Conservation (phyloP, 2,797 vertebrate species). For the Cuculus canorus region DNA sequence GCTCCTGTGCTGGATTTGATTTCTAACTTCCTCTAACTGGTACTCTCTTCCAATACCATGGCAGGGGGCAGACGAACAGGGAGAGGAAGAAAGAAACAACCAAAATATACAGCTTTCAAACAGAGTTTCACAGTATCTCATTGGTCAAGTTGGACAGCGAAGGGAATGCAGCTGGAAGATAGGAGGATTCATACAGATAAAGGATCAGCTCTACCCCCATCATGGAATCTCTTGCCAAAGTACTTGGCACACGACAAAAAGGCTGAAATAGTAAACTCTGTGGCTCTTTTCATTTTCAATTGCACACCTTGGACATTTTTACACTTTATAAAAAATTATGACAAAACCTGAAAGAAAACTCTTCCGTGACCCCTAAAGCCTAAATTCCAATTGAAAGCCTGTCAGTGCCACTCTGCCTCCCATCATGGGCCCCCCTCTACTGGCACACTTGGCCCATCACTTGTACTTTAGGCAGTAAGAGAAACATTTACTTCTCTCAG, state of each 20-base stretch:
- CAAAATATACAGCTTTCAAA: not conserved
- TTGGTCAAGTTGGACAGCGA: not conserved
- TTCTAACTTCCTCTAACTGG: not conserved
- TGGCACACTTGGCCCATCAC: accelerated
- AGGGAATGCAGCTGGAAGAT: not conserved
- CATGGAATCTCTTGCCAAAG: not conserved
- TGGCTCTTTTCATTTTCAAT: not conserved
- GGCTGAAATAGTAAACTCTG: not conserved
- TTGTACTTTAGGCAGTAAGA: accelerated
- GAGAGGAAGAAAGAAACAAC: not conserved
- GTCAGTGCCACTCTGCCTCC: not conserved
- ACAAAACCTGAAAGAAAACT: not conserved
- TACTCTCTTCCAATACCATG: too few relatives aligned
- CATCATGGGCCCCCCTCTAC: accelerated
- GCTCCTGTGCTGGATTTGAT: not conserved
- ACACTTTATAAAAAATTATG: not conserved
- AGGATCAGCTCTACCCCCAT: not conserved
- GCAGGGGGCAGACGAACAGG: too few relatives aligned
- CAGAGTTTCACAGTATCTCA: not conserved
- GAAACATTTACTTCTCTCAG: not conserved
- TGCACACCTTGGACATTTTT: not conserved
- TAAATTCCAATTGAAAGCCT: not conserved
- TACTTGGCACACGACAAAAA: accelerated
- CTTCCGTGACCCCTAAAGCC: too few relatives aligned
- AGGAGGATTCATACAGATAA: not conserved